Evolutionary conservation across 2,888 invertebrate genomes (phyloP).

Genomic region (Chloroclystis v-ata): DNA sequence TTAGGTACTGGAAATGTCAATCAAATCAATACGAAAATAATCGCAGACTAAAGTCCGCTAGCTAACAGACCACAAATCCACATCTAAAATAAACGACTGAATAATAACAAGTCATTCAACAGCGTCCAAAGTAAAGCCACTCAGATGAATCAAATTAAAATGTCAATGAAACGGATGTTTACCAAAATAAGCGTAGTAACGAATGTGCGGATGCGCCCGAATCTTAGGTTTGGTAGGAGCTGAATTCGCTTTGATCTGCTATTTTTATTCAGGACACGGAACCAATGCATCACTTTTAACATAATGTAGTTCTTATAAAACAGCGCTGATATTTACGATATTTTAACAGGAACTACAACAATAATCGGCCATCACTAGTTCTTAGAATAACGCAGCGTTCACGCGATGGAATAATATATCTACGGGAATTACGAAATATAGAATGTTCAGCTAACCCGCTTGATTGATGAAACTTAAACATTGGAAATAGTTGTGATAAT

Average conservation of each 20-base stretch:
- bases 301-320: not conserved
- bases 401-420: too few relatives aligned
- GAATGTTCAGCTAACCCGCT: not conserved
- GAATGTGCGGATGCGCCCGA: slow-evolving; percentile 25
- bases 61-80: not conserved
- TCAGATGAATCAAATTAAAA: slow-evolving; percentile 19
- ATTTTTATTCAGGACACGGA: slow-evolving; percentile 12
- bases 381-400: too few relatives aligned
- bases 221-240: not conserved
- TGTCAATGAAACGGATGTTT: slow-evolving; percentile 28
- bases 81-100: slow-evolving; percentile 1
- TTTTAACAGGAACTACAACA: too few relatives aligned
- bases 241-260: slow-evolving; percentile 19
- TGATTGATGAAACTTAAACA: not conserved
- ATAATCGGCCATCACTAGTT: too few relatives aligned
- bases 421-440: too few relatives aligned
- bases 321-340: not conserved
- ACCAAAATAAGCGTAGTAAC: slow-evolving; percentile 28
- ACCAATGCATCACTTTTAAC: slow-evolving; percentile 4
- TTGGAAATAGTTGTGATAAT: not conserved
- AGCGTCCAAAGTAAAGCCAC: slow-evolving; percentile 13
- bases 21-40: not conserved
- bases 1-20: too few relatives aligned
- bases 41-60: not conserved
- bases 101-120: slow-evolving; percentile 1